A percentile compares a stretch with the other conserved stretches of the same genome.
Conservation (phyloP, 2,113 vertebrate genomes). For the Ciconia boyciana region DNA sequence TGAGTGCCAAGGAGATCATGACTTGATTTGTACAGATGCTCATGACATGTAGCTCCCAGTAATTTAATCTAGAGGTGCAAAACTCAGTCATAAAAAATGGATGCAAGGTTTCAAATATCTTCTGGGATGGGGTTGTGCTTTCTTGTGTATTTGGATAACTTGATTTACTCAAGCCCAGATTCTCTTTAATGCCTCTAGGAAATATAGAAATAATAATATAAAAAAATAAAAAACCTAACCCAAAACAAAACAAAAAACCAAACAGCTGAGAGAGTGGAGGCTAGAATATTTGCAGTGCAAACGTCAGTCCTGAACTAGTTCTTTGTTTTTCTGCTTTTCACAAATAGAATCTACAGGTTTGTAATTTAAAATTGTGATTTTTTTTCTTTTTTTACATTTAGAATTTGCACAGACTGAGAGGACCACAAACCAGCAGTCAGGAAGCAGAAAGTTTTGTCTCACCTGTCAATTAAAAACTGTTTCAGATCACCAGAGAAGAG, state of each 20-base stretch:
- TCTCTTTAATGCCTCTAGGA: background rate
- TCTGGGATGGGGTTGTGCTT: background rate
- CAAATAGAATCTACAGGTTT: background rate
- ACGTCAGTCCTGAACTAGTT: background rate
- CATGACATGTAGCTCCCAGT: fast-evolving
- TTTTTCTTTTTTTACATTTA: background rate
- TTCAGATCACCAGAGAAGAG: background rate
- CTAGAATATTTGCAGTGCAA: background rate
- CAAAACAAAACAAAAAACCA: background rate
- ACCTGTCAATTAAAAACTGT: background rate
- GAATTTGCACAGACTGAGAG: background rate
- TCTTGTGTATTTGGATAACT: background rate
- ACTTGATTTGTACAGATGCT: background rate
- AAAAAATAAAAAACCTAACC: background rate
- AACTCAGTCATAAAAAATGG: background rate
- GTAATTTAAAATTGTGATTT: background rate
- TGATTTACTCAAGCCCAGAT: background rate
- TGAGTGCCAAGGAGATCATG: background rate
- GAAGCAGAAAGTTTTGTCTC: background rate
- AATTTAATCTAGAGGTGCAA: background rate
- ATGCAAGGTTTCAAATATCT: background rate
- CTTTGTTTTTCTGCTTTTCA: background rate
- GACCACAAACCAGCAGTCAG: background rate
- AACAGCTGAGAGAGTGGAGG: background rate
- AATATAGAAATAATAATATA: background rate